These are phyloP conservation scores for Eristalis intricaria DNA, from an alignment of 2,888 invertebrate species.

Conservation along the genomic window DNA sequence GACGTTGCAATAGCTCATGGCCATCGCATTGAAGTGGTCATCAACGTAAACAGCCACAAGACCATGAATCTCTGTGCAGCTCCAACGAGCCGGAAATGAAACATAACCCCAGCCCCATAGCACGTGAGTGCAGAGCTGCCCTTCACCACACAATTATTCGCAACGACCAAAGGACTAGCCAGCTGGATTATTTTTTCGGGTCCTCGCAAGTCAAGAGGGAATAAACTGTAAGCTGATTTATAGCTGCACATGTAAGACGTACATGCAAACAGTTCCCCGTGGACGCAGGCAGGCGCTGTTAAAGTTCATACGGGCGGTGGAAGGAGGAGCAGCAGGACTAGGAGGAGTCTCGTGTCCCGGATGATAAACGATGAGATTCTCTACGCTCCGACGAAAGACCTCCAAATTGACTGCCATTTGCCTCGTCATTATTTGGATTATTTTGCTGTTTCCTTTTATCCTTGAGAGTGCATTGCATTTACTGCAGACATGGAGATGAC, in stretches of 20 bases:
- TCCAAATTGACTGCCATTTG: background rate
- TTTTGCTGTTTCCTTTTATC: background rate
- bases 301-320: background rate
- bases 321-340: background rate
- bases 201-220: background rate
- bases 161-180: background rate
- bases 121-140: background rate
- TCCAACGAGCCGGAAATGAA: background rate
- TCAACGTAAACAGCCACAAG: background rate
- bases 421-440: background rate
- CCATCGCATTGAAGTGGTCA: background rate
- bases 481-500: background rate
- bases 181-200: background rate
- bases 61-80: background rate
- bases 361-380: background rate
- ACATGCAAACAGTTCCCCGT: background rate
- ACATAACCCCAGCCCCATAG: background rate
- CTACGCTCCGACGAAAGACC: background rate
- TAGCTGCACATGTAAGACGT: background rate
- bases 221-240: background rate
- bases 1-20: background rate
- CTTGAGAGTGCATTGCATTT: conserved; percentile 1
- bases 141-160: background rate
- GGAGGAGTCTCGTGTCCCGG: background rate
- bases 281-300: background rate